phyloP scores from a whole-genome alignment of 1,140 invertebrate genomes.

The Drosophila novamexicana region DNA sequence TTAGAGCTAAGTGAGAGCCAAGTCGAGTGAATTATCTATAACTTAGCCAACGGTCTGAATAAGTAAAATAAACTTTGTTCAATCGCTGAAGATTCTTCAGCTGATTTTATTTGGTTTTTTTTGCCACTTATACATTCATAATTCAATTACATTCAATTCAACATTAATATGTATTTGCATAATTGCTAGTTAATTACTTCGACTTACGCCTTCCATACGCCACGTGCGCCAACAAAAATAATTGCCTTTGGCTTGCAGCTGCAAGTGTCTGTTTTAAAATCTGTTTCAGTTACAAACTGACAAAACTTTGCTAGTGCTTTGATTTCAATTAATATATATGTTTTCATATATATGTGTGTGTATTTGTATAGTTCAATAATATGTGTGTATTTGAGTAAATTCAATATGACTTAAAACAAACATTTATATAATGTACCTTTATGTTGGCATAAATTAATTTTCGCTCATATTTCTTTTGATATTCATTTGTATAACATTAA shows the following conservation, averaged over 20 bases:
- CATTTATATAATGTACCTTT: constrained; percentile 64
- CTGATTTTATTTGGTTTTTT: constrained; percentile 53
- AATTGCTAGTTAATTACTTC: constrained; percentile 21
- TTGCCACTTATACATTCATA: constrained; percentile 43
- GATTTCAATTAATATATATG: not conserved
- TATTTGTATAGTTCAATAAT: constrained; percentile 45
- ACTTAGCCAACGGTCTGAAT: constrained; percentile 2
- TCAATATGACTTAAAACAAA: constrained; percentile 76
- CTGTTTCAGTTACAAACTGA: constrained; percentile 7
- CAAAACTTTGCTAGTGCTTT: constrained; percentile 11
- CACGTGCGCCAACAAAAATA: constrained; percentile 14
- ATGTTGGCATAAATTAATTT: constrained; percentile 58
- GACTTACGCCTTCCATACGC: constrained; percentile 4
- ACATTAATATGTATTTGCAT: constrained; percentile 49
- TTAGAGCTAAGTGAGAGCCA: constrained; percentile 5
- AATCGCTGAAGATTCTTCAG: constrained; percentile 40
- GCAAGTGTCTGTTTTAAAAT: constrained; percentile 42
- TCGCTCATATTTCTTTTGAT: constrained; percentile 49
- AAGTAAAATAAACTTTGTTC: constrained; percentile 41
- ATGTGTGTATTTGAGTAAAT: constrained; percentile 81
- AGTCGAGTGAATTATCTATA: not conserved
- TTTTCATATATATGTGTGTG: not conserved
- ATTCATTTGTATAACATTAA: constrained; percentile 62
- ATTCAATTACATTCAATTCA: constrained; percentile 47
- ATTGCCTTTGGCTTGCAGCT: constrained; percentile 59